Conservation (phyloP, 2,888 invertebrate genomes). For the Campoplex capitator region DNA sequence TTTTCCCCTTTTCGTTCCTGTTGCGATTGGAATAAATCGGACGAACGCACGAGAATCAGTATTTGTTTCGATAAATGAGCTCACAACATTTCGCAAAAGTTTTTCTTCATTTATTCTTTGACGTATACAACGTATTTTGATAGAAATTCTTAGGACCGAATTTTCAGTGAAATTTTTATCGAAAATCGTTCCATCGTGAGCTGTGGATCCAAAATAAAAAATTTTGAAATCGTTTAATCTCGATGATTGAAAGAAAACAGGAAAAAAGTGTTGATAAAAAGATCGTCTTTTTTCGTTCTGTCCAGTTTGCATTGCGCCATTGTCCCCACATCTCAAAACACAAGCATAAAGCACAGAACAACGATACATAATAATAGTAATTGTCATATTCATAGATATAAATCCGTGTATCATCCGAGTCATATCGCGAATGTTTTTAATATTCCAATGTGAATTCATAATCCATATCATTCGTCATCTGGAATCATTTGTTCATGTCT, state of each 20-base stretch:
- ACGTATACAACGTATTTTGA: no score
- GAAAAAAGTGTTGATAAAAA: slow-evolving; percentile 15
- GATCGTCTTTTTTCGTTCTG: slow-evolving; percentile 59
- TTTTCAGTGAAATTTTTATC: not conserved
- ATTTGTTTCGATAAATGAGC: not conserved
- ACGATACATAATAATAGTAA: slow-evolving; percentile 24
- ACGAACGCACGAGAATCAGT: slow-evolving; percentile 9
- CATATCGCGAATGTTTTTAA: slow-evolving; percentile 24
- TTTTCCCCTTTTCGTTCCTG: slow-evolving; percentile 27
- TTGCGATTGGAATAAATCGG: slow-evolving; percentile 28
- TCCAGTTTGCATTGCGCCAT: slow-evolving; percentile 62
- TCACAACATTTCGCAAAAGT: not conserved
- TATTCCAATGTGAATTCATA: slow-evolving; percentile 25
- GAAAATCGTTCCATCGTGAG: not conserved
- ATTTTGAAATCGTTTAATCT: not conserved
- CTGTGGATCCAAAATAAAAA: not conserved
- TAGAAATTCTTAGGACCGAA: no score
- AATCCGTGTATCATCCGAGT: slow-evolving; percentile 37
- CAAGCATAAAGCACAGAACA: slow-evolving; percentile 51
- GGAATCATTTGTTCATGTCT: slow-evolving; percentile 73
- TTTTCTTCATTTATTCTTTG: no score
- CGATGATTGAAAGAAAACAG: not conserved
- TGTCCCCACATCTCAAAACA: slow-evolving; percentile 54
- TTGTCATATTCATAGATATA: slow-evolving; percentile 24
- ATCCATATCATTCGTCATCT: slow-evolving; percentile 62